Conservation (phyloP, 2,113 vertebrate species). For the Pristiophorus japonicus region DNA sequence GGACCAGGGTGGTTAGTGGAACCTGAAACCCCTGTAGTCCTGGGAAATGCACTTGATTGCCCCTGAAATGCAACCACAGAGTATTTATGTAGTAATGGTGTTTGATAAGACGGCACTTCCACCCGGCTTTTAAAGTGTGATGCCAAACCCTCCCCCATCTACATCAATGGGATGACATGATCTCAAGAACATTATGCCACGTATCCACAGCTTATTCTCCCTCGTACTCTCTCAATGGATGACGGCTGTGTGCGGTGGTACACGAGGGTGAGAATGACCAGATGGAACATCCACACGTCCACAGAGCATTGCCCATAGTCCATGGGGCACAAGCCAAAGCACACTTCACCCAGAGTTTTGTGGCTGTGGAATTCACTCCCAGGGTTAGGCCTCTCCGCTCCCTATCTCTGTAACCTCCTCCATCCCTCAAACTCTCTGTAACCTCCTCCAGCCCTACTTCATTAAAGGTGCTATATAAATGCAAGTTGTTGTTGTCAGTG, state of each 20-base stretch:
- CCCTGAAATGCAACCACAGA: too few relatives aligned
- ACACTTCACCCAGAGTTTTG: not conserved
- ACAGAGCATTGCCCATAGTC: not conserved
- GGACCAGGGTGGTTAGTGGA: not conserved
- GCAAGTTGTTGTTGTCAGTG: not conserved
- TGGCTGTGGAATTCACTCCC: not conserved
- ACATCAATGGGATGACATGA: not conserved
- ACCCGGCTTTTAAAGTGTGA: not conserved
- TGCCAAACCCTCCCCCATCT: not conserved
- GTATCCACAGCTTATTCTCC: not conserved
- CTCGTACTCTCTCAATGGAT: not conserved
- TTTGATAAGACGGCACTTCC: too few relatives aligned
- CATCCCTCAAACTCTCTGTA: too few relatives aligned
- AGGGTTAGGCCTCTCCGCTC: not conserved
- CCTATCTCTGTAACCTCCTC: too few relatives aligned
- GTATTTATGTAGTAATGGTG: too few relatives aligned
- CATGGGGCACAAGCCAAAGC: not conserved
- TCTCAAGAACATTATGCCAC: not conserved
- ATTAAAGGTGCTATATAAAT: not conserved
- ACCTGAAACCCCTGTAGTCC: not conserved
- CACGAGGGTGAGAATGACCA: not conserved
- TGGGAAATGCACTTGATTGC: not conserved
- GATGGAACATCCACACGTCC: not conserved
- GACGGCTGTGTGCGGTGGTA: not conserved
- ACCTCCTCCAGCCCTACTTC: not conserved